phyloP scores from a whole-genome alignment of 2,113 vertebrate genomes.

The Baryphthengus martii region DNA sequence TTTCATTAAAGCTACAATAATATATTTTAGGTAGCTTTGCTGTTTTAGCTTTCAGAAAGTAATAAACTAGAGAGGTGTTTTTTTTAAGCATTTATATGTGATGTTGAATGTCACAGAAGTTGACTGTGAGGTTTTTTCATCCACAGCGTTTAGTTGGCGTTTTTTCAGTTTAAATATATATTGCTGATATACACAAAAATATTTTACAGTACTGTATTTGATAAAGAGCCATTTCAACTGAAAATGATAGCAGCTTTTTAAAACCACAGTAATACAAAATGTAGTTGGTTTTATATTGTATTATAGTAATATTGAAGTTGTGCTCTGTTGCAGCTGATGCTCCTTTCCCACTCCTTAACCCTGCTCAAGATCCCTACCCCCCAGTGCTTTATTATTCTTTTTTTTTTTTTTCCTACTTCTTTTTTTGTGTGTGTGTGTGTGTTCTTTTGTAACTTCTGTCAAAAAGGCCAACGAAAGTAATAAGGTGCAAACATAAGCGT shows the following conservation, averaged over 20 bases:
- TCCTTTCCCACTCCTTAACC: neutral
- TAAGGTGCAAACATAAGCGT: neutral
- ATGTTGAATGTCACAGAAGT: neutral
- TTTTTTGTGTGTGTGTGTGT: neutral
- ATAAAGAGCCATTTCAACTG: neutral
- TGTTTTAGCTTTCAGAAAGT: neutral
- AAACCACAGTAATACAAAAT: neutral
- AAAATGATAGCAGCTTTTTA: neutral
- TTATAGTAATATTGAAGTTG: neutral
- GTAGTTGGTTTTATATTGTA: neutral
- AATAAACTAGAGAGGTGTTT: neutral
- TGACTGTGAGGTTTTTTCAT: neutral
- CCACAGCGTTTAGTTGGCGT: neutral
- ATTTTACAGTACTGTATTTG: neutral
- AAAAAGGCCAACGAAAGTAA: neutral
- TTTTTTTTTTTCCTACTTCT: neutral
- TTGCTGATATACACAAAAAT: neutral
- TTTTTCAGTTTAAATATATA: neutral
- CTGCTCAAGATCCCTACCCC: rapidly evolving
- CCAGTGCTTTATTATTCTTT: neutral
- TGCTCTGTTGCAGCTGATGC: neutral
- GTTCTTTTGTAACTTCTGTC: neutral
- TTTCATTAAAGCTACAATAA: neutral
- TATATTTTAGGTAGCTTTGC: neutral
- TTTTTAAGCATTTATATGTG: neutral